Evolutionary conservation across 2,888 invertebrate genomes (phyloP).

Genomic region (Ceramica pisi): DNA sequence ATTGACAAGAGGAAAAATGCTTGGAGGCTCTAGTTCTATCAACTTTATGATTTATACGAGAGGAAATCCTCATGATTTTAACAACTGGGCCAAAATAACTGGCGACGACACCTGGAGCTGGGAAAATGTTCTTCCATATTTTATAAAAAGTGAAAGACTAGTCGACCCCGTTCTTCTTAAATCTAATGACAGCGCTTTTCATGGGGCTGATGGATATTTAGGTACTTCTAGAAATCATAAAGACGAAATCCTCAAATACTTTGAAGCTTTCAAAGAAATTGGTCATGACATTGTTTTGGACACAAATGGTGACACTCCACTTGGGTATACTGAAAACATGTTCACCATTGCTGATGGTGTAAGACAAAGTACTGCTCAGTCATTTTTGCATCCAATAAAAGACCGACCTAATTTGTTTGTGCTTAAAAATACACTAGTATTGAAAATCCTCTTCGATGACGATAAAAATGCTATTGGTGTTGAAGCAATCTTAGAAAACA

Average conservation of each 20-base stretch:
- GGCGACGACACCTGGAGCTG: constrained; percentile 89
- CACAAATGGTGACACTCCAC: constrained; percentile 76
- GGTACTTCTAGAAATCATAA: constrained; percentile 74
- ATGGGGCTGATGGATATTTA: constrained; percentile 81
- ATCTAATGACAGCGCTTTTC: constrained; percentile 62
- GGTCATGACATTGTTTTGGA: constrained; percentile 79
- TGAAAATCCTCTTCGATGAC: too few species aligned
- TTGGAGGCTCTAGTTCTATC: constrained; percentile 89
- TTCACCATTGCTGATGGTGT: constrained; percentile 82
- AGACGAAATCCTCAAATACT: constrained; percentile 60
- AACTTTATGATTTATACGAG: constrained; percentile 89
- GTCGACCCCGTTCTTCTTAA: constrained; percentile 54
- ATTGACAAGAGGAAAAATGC: constrained; percentile 89
- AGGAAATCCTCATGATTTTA: constrained; percentile 75
- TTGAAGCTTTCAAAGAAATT: constrained; percentile 80
- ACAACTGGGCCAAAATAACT: constrained; percentile 87
- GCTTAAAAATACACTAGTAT: not conserved
- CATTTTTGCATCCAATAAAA: constrained; percentile 79
- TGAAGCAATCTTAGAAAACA: too few species aligned
- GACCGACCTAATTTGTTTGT: not conserved
- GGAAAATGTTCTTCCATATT: constrained; percentile 83
- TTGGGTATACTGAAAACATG: constrained; percentile 85
- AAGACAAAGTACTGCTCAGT: constrained; percentile 85
- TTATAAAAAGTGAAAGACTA: constrained; percentile 84
- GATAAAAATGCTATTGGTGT: too few species aligned